phyloP scores from a whole-genome alignment of 2,797 vertebrate genomes.

The Pelobates cultripes region DNA sequence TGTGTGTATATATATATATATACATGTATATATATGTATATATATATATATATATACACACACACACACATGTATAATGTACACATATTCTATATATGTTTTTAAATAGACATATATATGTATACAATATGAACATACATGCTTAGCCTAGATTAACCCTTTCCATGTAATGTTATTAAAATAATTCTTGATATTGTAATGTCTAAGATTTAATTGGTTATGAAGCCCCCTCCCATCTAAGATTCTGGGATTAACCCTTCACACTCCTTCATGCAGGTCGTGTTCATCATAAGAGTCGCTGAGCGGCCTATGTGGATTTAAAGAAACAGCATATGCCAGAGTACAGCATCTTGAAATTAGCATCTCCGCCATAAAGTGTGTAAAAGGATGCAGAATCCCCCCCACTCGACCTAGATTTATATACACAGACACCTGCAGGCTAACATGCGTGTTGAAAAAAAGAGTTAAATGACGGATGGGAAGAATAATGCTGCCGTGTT shows the following conservation, averaged over 20 bases:
- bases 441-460: constrained; percentile 4
- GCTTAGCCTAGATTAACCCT: background rate
- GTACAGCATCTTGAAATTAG: background rate
- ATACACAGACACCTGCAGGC: constrained; percentile 9
- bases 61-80: background rate
- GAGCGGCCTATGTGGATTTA: constrained; percentile 15
- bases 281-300: constrained; percentile 15
- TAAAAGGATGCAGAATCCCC: background rate
- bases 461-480: constrained; percentile 17
- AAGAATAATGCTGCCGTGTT: constrained; percentile 10
- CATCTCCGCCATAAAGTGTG: background rate
- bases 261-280: constrained; percentile 16
- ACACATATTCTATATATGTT: background rate
- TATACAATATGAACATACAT: background rate
- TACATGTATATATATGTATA: background rate
- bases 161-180: background rate
- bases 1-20: background rate
- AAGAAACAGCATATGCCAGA: constrained; percentile 6
- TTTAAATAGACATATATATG: background rate
- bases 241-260: constrained; percentile 28
- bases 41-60: background rate
- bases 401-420: background rate
- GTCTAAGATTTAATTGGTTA: background rate
- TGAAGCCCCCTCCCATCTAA: background rate
- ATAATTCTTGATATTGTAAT: background rate